phyloP scores from a whole-genome alignment of 2,797 vertebrate species.

The Malurus leucopterus region DNA sequence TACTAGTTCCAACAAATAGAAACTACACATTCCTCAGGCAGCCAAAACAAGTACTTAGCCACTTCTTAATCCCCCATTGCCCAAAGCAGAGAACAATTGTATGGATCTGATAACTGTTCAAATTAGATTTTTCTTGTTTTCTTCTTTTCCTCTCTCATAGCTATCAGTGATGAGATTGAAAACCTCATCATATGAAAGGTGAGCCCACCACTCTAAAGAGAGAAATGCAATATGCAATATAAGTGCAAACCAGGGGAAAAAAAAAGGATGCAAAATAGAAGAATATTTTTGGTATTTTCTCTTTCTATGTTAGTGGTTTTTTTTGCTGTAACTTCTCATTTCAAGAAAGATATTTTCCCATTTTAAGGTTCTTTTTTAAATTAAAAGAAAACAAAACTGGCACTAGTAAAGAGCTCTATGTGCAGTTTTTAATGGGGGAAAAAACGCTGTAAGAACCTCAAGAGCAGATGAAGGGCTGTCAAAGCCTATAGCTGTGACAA shows the following conservation, averaged over 20 bases:
- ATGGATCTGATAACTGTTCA: background rate
- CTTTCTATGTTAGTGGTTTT: accelerated
- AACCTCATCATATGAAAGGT: background rate
- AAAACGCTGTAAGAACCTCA: background rate
- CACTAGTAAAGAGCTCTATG: background rate
- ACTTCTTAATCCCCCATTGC: background rate
- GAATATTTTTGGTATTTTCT: background rate
- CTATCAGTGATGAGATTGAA: background rate
- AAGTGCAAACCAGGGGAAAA: background rate
- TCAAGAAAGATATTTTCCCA: background rate
- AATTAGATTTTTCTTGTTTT: background rate
- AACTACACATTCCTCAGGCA: background rate
- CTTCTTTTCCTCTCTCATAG: accelerated
- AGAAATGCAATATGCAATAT: background rate
- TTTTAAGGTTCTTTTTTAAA: background rate
- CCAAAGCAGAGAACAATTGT: background rate
- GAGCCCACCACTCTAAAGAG: background rate
- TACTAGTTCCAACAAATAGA: background rate
- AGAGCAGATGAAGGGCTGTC: slow-evolving; percentile 30
- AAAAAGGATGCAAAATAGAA: background rate
- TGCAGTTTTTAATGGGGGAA: background rate
- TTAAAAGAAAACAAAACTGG: slow-evolving; percentile 35
- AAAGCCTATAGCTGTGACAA: slow-evolving; percentile 32
- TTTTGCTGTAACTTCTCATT: background rate
- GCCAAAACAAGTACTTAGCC: background rate